phyloP scores from a whole-genome alignment of 1,140 invertebrate genomes.

The Drosophila athabasca region DNA sequence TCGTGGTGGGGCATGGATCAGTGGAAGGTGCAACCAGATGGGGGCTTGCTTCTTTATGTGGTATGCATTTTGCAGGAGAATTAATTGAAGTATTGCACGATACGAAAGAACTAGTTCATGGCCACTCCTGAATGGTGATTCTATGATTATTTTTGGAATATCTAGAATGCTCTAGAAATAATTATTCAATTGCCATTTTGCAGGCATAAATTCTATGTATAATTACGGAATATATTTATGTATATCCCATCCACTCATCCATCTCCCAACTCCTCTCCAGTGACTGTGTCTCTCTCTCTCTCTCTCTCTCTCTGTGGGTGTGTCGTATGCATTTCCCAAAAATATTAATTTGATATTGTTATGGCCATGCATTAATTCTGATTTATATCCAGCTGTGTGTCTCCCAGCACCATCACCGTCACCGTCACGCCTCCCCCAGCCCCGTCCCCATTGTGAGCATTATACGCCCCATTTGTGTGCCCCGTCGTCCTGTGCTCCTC shows the following conservation, averaged over 20 bases:
- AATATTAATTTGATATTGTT: conserved; percentile 56
- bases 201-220: conserved; percentile 10
- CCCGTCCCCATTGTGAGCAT: conserved; percentile 16
- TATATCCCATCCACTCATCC: conserved; percentile 15
- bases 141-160: no score
- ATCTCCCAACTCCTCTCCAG: no score
- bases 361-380: conserved; percentile 41
- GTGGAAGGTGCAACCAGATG: no score
- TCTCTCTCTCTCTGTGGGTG: no score
- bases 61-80: no score
- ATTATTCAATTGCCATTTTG: conserved; percentile 13
- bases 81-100: no score
- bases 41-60: no score
- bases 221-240: not conserved
- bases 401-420: not conserved
- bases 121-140: no score
- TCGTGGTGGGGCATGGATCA: no score
- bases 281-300: no score
- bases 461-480: conserved; percentile 38
- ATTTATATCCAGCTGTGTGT: conserved; percentile 57
- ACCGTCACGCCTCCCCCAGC: not conserved
- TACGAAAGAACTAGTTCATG: no score
- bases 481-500: not conserved
- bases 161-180: not conserved
- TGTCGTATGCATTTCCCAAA: conserved; percentile 23